Percentiles rank a stretch among this genome's conserved stretches.
Conservation (phyloP, 1,140 invertebrate genomes). For the Dinoponera quadriceps region DNA sequence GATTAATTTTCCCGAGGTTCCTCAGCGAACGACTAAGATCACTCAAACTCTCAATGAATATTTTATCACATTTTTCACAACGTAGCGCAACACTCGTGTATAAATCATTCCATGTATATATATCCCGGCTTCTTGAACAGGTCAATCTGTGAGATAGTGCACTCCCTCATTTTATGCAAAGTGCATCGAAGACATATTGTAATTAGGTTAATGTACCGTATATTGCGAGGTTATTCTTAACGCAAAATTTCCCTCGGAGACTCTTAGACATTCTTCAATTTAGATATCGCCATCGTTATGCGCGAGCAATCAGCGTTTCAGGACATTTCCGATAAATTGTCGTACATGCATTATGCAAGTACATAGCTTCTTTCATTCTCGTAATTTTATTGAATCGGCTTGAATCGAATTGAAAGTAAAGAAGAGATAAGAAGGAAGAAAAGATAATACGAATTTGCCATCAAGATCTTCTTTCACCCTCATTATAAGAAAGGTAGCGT, state of each 20-base stretch:
- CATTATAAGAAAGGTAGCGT: neutral
- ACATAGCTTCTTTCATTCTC: neutral
- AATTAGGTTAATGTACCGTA: slow-evolving; percentile 59
- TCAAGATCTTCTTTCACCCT: neutral
- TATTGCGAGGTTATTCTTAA: slow-evolving; percentile 13
- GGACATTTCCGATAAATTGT: neutral
- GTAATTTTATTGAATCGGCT: neutral
- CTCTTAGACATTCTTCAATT: slow-evolving; percentile 35
- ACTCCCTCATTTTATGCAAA: slow-evolving; percentile 30
- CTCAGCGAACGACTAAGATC: neutral
- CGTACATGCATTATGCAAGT: neutral
- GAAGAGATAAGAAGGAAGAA: neutral
- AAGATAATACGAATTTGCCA: neutral
- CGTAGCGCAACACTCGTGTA: neutral
- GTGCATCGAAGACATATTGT: slow-evolving; percentile 34
- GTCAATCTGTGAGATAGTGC: slow-evolving; percentile 41
- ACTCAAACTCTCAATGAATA: neutral
- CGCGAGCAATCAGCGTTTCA: neutral
- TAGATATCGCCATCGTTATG: slow-evolving; percentile 17
- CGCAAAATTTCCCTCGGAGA: slow-evolving; percentile 11
- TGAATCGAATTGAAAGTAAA: neutral
- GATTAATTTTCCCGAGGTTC: neutral
- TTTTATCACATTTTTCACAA: neutral
- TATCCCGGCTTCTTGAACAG: neutral
- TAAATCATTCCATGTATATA: neutral